Conservation (phyloP, 2,888 invertebrate genomes). For the Pollenia griseotomentosa region DNA sequence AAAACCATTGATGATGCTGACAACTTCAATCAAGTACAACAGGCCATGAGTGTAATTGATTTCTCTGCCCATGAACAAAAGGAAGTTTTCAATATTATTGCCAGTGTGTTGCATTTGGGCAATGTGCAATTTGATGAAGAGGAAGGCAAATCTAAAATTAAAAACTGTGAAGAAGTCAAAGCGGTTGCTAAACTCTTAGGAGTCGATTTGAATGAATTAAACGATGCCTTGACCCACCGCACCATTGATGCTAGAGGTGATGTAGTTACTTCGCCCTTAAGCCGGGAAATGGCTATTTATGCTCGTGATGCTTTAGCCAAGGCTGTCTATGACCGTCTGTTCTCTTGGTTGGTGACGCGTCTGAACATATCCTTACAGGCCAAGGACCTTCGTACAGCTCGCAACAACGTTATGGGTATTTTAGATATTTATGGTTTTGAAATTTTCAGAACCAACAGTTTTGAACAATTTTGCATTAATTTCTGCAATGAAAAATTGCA, state of each 20-base stretch:
- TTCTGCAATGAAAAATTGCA: conserved; percentile 98
- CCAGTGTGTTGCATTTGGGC: conserved; percentile 93
- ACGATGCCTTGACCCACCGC: conserved; percentile 91
- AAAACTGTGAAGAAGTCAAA: conserved; percentile 87
- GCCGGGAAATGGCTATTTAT: conserved; percentile 92
- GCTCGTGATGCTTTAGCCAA: conserved; percentile 96
- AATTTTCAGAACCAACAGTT: conserved; percentile 94
- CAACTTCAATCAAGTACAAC: conserved; percentile 88
- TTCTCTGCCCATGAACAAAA: conserved; percentile 89
- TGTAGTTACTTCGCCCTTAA: conserved; percentile 92
- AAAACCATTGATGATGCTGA: conserved; percentile 87
- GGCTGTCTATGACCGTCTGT: conserved; percentile 95
- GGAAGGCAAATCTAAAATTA: conserved; percentile 89
- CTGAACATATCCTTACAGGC: conserved; percentile 91
- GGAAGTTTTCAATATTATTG: conserved; percentile 92
- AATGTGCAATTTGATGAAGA: conserved; percentile 92
- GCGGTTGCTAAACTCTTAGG: conserved; percentile 90
- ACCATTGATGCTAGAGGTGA: conserved; percentile 95
- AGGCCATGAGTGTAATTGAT: conserved; percentile 92
- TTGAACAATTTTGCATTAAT: conserved; percentile 95
- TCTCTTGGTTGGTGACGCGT: conserved; percentile 94
- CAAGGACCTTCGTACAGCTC: conserved; percentile 84
- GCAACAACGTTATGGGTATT: conserved; percentile 92
- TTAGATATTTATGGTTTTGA: conserved; percentile 98
- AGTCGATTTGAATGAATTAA: conserved; percentile 88